These are phyloP conservation scores for Hyla sarda DNA, from an alignment of 2,113 vertebrate species.

Conservation along the genomic window DNA sequence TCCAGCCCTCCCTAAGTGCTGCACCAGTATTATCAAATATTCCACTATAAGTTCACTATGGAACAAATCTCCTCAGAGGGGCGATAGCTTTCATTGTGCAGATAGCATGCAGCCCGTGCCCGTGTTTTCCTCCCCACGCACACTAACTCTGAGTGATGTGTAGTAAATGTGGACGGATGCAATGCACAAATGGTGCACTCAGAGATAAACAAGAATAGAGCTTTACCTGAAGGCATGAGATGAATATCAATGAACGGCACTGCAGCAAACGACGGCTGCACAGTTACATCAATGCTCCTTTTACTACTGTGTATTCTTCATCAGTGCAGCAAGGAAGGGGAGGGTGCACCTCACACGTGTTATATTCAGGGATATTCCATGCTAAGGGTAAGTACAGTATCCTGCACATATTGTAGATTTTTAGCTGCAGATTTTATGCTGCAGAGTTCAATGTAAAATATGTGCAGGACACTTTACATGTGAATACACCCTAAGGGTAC, in stretches of 20 bases:
- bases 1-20: too few species aligned
- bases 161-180: slow-evolving; percentile 2
- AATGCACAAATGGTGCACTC: slow-evolving; percentile 4
- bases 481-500: too few species aligned
- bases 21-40: too few species aligned
- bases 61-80: too few species aligned
- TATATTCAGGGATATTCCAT: not conserved
- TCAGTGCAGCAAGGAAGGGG: slow-evolving; percentile 31
- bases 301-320: slow-evolving; percentile 50
- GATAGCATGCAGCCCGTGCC: not conserved
- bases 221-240: slow-evolving; percentile 57
- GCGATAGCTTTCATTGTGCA: too few species aligned
- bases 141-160: not conserved
- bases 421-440: too few species aligned
- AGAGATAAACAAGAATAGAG: slow-evolving; percentile 32
- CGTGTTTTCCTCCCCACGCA: too few species aligned
- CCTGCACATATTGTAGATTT: too few species aligned
- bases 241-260: slow-evolving; percentile 55
- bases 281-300: slow-evolving; percentile 48
- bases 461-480: too few species aligned
- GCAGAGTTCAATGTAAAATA: too few species aligned
- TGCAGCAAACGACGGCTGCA: slow-evolving; percentile 55
- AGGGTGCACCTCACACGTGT: not conserved
- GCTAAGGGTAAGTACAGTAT: too few species aligned
- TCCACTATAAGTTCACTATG: not conserved